Evolutionary conservation across 2,113 vertebrate species (phyloP).

Genomic region (Paedocypris sp.): DNA sequence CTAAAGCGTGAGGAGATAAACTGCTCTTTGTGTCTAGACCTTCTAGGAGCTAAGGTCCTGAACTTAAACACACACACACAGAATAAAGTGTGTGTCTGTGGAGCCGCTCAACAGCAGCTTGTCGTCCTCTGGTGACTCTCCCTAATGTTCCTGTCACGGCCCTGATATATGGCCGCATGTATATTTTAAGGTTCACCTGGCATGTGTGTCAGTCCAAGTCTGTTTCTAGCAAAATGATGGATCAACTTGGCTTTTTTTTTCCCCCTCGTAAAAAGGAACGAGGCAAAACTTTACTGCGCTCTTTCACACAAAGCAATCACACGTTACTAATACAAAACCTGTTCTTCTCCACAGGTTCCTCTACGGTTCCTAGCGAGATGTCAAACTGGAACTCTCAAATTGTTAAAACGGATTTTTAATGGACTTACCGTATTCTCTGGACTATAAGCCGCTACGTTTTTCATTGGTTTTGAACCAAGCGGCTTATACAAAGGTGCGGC

Average conservation of each 20-base stretch:
- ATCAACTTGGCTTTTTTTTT: conserved; percentile 43
- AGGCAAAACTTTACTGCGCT: conserved; percentile 2
- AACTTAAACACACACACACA: no score
- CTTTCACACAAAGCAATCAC: not conserved
- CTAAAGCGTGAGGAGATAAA: no score
- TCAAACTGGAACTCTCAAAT: no score
- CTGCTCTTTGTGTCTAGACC: no score
- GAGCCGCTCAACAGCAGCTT: conserved; percentile 37
- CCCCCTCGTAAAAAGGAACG: conserved; percentile 15
- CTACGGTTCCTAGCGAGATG: no score
- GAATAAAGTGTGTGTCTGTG: conserved; percentile 43
- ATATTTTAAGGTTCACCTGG: conserved; percentile 62
- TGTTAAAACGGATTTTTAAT: no score
- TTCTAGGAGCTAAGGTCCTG: no score
- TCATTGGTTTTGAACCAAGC: no score
- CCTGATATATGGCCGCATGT: conserved; percentile 57
- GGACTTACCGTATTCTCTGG: no score
- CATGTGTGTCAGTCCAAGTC: conserved; percentile 50
- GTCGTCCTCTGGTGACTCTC: conserved; percentile 26
- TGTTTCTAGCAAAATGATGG: conserved; percentile 53
- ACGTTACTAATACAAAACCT: not conserved
- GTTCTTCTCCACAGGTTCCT: not conserved
- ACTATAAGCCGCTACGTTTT: no score
- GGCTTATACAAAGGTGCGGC: no score
- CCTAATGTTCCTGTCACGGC: conserved; percentile 57